phyloP scores from a whole-genome alignment of 2,797 vertebrate genomes.

The Momotus momota region DNA sequence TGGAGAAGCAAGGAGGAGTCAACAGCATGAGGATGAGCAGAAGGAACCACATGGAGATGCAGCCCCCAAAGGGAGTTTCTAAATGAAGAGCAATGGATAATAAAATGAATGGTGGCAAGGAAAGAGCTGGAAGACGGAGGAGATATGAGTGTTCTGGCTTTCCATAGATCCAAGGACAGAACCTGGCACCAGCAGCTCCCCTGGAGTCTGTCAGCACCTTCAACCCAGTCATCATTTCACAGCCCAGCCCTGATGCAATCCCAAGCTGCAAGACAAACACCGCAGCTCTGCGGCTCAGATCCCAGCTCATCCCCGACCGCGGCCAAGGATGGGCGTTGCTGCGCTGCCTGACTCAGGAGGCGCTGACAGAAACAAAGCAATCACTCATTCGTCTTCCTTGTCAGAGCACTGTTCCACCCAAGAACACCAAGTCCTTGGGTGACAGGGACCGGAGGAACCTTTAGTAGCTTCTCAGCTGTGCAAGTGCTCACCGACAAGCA shows the following conservation, averaged over 20 bases:
- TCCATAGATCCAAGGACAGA: background rate
- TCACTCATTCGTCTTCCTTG: background rate
- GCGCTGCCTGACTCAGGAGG: background rate
- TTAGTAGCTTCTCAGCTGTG: background rate
- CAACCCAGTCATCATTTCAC: background rate
- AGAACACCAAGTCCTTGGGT: background rate
- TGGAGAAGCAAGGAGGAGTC: background rate
- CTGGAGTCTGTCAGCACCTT: conserved; percentile 5
- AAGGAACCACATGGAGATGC: background rate
- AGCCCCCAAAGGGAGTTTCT: background rate
- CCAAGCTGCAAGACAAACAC: background rate
- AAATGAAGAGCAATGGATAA: background rate
- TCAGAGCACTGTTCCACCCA: background rate
- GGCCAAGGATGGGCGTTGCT: background rate
- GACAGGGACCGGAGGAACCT: background rate
- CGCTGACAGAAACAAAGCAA: conserved; percentile 15
- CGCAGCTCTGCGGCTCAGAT: background rate
- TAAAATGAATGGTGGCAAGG: background rate
- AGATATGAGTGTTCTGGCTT: background rate
- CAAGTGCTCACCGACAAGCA: background rate
- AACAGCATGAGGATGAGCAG: background rate
- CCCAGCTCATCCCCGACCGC: background rate
- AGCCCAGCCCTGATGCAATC: background rate
- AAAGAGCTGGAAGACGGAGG: background rate
- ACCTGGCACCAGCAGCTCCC: conserved; percentile 10